Percentiles rank a stretch among this genome's conserved stretches.
Evolutionary conservation across 2,113 vertebrate genomes (phyloP).

Genomic region (Gracilinanus agilis): DNA sequence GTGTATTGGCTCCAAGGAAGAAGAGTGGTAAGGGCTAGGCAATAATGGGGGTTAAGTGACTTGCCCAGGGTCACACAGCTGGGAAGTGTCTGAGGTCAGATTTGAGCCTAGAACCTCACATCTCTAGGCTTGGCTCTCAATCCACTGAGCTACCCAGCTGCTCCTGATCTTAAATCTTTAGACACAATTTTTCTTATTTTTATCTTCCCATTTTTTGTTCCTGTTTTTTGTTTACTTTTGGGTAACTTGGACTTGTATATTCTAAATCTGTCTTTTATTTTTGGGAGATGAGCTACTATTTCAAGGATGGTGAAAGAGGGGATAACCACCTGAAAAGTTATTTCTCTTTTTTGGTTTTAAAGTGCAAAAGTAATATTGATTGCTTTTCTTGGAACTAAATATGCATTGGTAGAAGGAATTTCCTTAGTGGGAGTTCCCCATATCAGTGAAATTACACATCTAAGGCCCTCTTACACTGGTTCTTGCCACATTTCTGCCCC

Average conservation of each 20-base stretch:
- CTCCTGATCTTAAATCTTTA: not conserved
- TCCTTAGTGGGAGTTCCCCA: not conserved
- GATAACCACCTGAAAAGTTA: not conserved
- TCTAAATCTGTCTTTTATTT: not conserved
- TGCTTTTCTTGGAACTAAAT: not conserved
- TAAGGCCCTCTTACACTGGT: not conserved
- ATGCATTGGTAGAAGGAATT: not conserved
- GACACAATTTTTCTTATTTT: not conserved
- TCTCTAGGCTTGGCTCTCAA: no score
- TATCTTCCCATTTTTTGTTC: not conserved
- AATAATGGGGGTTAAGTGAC: no score
- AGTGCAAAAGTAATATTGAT: not conserved
- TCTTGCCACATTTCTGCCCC: not conserved
- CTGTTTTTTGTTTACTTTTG: not conserved
- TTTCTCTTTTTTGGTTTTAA: not conserved
- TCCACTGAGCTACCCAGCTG: no score
- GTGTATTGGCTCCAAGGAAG: no score
- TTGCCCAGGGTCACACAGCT: no score
- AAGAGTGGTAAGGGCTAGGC: no score
- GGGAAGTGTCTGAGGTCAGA: no score
- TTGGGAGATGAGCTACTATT: not conserved
- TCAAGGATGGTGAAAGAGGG: not conserved
- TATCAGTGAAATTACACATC: not conserved
- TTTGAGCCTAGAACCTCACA: no score
- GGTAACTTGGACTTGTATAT: not conserved